Conservation (phyloP, 2,888 invertebrate species). For the Esperia sulphurella region DNA sequence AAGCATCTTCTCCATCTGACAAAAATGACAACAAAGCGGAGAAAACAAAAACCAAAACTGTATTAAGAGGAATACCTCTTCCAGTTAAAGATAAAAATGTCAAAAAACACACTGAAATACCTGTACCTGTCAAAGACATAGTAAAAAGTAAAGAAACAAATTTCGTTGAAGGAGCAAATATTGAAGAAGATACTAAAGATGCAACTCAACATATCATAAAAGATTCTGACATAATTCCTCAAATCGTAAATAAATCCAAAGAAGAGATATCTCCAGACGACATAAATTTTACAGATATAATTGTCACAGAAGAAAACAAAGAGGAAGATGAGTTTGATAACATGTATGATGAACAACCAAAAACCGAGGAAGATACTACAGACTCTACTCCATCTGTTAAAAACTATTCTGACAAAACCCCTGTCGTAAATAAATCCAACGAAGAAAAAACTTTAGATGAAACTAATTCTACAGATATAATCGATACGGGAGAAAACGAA, state of each 20-base stretch:
- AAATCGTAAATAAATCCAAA: too few relatives aligned
- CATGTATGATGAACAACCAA: conserved; percentile 36
- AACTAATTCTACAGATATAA: too few relatives aligned
- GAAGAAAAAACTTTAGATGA: too few relatives aligned
- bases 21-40: background rate
- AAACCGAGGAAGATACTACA: background rate
- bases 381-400: background rate
- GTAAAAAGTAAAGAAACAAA: background rate
- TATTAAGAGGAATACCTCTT: background rate
- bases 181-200: too few relatives aligned
- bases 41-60: background rate
- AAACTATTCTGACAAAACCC: background rate
- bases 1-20: background rate
- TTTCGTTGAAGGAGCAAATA: too few relatives aligned
- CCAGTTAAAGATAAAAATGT: too few relatives aligned
- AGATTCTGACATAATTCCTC: too few relatives aligned
- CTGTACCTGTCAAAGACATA: background rate
- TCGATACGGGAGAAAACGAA: background rate
- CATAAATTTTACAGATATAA: too few relatives aligned
- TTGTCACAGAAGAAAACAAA: conserved; percentile 1
- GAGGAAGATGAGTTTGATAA: conserved; percentile 60
- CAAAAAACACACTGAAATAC: too few relatives aligned
- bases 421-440: background rate
- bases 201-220: too few relatives aligned
- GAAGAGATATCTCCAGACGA: too few relatives aligned